Evolutionary conservation across 2,888 invertebrate species (phyloP).

Genomic region (Acanthosepion pharaonis): DNA sequence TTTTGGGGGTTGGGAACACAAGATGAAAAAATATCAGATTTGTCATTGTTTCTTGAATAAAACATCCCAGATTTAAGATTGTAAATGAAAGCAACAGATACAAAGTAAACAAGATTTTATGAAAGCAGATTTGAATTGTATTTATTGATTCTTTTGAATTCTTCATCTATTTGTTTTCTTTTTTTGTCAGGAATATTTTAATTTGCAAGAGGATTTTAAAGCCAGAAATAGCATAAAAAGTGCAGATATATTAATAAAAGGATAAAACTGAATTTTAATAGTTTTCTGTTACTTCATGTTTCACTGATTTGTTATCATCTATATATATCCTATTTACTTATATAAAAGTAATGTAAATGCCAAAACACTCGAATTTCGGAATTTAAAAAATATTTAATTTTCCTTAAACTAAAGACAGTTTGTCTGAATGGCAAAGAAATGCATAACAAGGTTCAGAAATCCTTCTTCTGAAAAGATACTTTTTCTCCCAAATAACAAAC

Average conservation of each 20-base stretch:
- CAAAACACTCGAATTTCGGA: too few species aligned
- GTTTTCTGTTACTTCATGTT: too few species aligned
- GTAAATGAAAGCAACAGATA: neutral
- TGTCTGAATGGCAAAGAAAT: too few species aligned
- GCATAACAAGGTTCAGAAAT: too few species aligned
- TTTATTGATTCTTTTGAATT: neutral
- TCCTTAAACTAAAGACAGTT: too few species aligned
- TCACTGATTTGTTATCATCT: too few species aligned
- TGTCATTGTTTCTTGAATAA: slow-evolving; percentile 21
- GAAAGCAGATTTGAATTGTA: neutral
- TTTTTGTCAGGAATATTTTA: neutral
- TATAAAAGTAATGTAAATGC: too few species aligned
- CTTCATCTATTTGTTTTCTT: neutral
- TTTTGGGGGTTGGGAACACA: neutral
- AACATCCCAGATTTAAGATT: neutral
- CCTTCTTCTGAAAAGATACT: too few species aligned
- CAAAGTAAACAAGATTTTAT: neutral
- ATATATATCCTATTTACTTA: too few species aligned
- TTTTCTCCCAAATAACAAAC: too few species aligned
- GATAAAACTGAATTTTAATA: neutral
- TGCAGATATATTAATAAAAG: neutral
- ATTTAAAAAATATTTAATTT: too few species aligned
- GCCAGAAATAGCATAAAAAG: neutral
- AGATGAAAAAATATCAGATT: neutral
- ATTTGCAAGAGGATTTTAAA: neutral